Evolutionary conservation across 2,113 vertebrate species (phyloP).

Genomic region (Odobenus rosmarus): DNA sequence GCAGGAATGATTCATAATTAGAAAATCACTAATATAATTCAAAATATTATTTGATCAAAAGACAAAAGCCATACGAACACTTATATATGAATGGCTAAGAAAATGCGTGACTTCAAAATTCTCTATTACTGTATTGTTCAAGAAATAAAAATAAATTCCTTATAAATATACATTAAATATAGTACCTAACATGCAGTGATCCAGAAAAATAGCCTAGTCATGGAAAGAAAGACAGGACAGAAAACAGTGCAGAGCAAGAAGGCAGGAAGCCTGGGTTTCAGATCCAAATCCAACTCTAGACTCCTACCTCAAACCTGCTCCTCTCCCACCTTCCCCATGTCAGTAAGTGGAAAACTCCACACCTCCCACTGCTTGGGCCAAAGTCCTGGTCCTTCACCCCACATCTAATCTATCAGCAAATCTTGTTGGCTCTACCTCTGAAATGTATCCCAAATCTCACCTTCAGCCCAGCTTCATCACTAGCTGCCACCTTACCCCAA

Average conservation of each 20-base stretch:
- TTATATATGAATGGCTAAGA: background rate
- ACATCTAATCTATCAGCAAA: background rate
- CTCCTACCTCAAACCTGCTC: background rate
- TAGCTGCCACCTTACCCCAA: background rate
- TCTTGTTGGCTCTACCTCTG: background rate
- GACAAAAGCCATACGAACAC: background rate
- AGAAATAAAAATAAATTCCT: constrained; percentile 21
- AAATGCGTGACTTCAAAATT: background rate
- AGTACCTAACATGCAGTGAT: background rate
- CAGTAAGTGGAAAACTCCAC: background rate
- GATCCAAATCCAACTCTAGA: background rate
- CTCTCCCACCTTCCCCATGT: background rate
- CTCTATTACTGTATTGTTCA: background rate
- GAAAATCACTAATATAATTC: constrained; percentile 2
- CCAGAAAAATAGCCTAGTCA: background rate
- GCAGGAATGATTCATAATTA: background rate
- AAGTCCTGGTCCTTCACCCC: background rate
- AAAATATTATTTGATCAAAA: background rate
- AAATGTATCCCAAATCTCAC: background rate
- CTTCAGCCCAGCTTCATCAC: too few relatives aligned
- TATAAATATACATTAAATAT: background rate
- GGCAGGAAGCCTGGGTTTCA: background rate
- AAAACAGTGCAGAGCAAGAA: background rate
- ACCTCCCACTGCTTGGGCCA: background rate
- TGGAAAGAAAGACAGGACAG: background rate